Conservation (phyloP, 2,888 invertebrate genomes). For the Nomada hirtipes region DNA sequence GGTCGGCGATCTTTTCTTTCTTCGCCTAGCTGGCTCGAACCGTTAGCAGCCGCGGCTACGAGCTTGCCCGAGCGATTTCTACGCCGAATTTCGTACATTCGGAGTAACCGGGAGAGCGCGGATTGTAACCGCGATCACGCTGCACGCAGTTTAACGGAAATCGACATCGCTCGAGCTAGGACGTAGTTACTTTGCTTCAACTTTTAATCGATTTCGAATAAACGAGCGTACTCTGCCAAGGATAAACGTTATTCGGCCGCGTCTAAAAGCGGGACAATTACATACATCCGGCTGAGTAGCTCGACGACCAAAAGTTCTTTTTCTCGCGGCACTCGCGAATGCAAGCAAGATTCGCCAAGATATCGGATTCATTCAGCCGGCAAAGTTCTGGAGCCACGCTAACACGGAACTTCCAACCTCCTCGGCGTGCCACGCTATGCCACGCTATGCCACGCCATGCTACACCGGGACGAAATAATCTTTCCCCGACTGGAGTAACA, state of each 20-base stretch:
- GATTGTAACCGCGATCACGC: constrained; percentile 46
- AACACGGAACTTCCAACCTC: constrained; percentile 4
- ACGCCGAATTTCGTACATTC: constrained; percentile 49
- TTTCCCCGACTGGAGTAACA: not conserved
- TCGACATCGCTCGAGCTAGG: not conserved
- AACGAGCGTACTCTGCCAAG: not conserved
- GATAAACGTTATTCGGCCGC: not conserved
- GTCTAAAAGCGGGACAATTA: constrained; percentile 21
- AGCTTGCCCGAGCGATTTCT: constrained; percentile 47
- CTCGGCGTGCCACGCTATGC: no score
- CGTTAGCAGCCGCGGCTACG: constrained; percentile 13
- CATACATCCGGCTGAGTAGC: not conserved
- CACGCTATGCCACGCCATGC: no score
- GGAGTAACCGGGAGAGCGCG: constrained; percentile 36
- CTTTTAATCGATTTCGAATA: not conserved
- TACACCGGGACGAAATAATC: not conserved
- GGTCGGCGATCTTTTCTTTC: constrained; percentile 45
- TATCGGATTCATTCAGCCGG: constrained; percentile 34
- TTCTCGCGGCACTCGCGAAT: constrained; percentile 1
- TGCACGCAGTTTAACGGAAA: not conserved
- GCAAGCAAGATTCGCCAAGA: constrained; percentile 37
- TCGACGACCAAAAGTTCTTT: constrained; percentile 7
- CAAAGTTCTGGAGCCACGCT: not conserved
- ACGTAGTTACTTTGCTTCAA: not conserved
- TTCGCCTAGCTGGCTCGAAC: constrained; percentile 32